A percentile compares a stretch with the other conserved stretches of the same genome.
Evolutionary conservation across 2,113 vertebrate species (phyloP).

Genomic region (Aphyosemion australe): DNA sequence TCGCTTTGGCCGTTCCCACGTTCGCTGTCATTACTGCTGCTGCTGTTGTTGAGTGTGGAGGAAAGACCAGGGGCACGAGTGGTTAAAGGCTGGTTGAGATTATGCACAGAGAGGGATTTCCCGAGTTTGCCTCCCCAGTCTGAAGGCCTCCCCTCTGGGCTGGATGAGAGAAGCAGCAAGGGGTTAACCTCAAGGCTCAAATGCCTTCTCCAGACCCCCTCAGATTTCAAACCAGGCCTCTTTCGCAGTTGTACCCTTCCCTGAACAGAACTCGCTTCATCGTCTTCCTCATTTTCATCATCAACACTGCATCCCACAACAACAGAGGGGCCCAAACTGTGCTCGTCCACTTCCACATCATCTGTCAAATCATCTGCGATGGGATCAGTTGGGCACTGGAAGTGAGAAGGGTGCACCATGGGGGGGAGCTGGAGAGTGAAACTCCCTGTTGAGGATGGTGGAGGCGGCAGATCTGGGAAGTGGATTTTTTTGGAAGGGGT

Average conservation of each 20-base stretch:
- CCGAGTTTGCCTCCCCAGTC: constrained; percentile 79
- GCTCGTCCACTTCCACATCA: constrained; percentile 61
- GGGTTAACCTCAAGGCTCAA: constrained; percentile 89
- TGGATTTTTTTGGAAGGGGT: constrained; percentile 85
- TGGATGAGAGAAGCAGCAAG: constrained; percentile 84
- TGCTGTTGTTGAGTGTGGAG: constrained; percentile 73
- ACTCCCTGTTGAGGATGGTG: constrained; percentile 80
- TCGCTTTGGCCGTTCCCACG: constrained; percentile 79
- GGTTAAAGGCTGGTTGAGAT: constrained; percentile 85
- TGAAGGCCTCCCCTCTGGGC: constrained; percentile 64
- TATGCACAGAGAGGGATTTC: constrained; percentile 92
- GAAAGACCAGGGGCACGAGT: constrained; percentile 83
- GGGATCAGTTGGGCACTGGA: constrained; percentile 78
- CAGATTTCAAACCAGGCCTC: constrained; percentile 80
- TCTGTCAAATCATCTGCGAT: constrained; percentile 74
- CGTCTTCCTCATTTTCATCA: constrained; percentile 42
- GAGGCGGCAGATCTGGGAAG: constrained; percentile 83
- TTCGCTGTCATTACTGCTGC: constrained; percentile 84
- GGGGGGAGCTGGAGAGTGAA: constrained; percentile 91
- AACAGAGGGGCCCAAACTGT: constrained; percentile 79
- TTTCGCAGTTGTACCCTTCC: constrained; percentile 75
- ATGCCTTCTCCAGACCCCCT: constrained; percentile 88
- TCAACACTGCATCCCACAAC: constrained; percentile 48
- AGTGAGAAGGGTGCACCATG: constrained; percentile 82
- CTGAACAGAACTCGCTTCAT: constrained; percentile 18